Base-by-base conservation (phyloP, 2,113 vertebrate genomes). In the Menura novaehollandiae region DNA sequence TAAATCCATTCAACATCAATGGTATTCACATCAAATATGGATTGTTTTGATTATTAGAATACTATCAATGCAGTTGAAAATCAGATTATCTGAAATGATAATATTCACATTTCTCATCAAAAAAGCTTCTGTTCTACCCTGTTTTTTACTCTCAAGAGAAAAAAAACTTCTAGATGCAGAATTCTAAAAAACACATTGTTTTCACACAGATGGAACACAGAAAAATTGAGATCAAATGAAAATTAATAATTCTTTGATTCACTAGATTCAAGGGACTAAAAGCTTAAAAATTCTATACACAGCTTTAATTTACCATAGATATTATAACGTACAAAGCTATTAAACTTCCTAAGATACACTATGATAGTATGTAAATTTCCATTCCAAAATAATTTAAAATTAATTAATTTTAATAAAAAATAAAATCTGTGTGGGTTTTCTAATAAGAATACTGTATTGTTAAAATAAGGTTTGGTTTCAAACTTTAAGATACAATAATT, bases 301-400 rank as follows among this genome's bases (percentile, higher is more conserved):
- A 72, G 33, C 51, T 78, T 93, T 91, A 95, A 96, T 93, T 88
- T 93, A 95, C 24, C 41, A 88, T 19, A 64, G 55, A 94, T 51
- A 75, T 39, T 64, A 49, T 14, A 75, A 88, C 6, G 11, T 51
- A 51, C 28, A 35, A 35, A 79, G 28, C 21, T 46, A 76, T 74
- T 43, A 93, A 87, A 85, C 33, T 85, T 97, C 67, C 64, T 95
- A 80, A 94, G 78, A 43, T 83, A 74, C 16, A 69, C 68, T 77
- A 85, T n/a, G 35, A 67, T 39, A 75, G 15, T 74, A 86, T 4
- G 60, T 7, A 56, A 84, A 87, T 91, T 88, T 75, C 14, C 15
- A 53, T 67, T 66, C 23, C 15, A 32, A 63, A 63, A 49, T 41
- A 69, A n/a, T 72, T 39, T 30, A 17, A 62, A 55, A 59, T 11